Percentiles rank a stretch among this genome's conserved stretches.
These are phyloP conservation scores for Sphenodon punctatus DNA, from an alignment of 2,797 vertebrate species.

Conservation along the genomic window DNA sequence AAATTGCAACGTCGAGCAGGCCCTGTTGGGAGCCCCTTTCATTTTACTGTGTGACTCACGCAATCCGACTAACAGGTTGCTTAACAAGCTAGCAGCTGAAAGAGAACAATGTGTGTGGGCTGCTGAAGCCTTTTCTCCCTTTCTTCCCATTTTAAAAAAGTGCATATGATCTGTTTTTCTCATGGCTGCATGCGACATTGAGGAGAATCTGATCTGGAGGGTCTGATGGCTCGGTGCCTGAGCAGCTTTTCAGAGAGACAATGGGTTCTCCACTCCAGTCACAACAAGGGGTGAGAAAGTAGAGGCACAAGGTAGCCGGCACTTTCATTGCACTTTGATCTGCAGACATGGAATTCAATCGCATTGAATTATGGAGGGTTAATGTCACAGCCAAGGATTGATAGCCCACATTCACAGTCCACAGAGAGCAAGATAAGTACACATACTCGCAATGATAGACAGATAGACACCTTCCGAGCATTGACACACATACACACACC, in stretches of 20 bases:
- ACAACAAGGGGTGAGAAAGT: background rate
- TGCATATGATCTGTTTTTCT: background rate
- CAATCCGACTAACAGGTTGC: background rate
- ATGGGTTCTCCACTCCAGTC: background rate
- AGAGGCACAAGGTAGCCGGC: background rate
- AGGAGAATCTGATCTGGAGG: background rate
- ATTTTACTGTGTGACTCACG: conserved; percentile 3
- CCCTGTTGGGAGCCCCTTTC: background rate
- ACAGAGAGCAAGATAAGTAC: background rate
- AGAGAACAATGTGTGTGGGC: background rate
- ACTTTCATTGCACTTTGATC: background rate
- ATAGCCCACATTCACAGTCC: background rate
- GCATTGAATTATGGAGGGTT: background rate
- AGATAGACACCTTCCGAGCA: background rate
- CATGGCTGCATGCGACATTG: background rate
- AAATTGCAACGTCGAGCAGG: background rate
- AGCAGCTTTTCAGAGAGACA: background rate
- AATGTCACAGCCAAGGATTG: background rate
- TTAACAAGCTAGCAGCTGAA: background rate
- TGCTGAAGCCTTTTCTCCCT: background rate
- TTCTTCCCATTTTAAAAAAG: too few species aligned
- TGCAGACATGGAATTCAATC: background rate
- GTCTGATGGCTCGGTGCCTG: background rate
- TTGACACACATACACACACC: background rate
- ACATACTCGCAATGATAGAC: background rate